These are phyloP conservation scores for Netelia melanura DNA, from an alignment of 2,888 invertebrate species.

Conservation along the genomic window DNA sequence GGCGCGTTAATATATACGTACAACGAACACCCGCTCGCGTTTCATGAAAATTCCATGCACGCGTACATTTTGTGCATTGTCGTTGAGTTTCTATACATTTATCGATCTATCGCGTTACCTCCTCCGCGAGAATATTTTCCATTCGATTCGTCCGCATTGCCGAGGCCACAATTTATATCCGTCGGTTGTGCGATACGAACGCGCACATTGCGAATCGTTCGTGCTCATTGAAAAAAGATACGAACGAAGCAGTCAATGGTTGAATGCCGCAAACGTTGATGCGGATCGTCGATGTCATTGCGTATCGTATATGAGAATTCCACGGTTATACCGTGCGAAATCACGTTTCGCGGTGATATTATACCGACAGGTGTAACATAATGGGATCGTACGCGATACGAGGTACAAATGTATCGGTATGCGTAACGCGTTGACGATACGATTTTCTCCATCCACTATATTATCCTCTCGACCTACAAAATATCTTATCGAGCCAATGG, in stretches of 20 bases:
- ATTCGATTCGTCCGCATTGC: background rate
- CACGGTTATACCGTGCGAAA: background rate
- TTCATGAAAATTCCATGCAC: no score
- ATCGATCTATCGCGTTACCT: background rate
- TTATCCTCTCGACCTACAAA: no score
- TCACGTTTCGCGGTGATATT: constrained; percentile 32
- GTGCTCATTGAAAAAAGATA: background rate
- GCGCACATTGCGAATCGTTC: background rate
- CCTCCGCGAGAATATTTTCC: background rate
- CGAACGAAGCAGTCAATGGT: background rate
- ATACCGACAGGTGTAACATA: constrained; percentile 13
- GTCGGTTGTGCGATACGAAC: background rate
- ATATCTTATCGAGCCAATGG: no score
- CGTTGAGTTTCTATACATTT: no score
- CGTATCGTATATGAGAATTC: background rate
- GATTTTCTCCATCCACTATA: no score
- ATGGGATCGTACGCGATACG: background rate
- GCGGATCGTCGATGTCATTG: background rate
- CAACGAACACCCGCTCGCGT: no score
- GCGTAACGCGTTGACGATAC: no score
- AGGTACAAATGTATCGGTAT: constrained; percentile 4
- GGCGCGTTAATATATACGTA: no score
- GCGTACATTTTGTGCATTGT: no score
- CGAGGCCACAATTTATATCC: background rate
- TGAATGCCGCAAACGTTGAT: background rate